Base-by-base conservation (phyloP, 1,140 invertebrate genomes). In the Cyphomyrmex costatus region DNA sequence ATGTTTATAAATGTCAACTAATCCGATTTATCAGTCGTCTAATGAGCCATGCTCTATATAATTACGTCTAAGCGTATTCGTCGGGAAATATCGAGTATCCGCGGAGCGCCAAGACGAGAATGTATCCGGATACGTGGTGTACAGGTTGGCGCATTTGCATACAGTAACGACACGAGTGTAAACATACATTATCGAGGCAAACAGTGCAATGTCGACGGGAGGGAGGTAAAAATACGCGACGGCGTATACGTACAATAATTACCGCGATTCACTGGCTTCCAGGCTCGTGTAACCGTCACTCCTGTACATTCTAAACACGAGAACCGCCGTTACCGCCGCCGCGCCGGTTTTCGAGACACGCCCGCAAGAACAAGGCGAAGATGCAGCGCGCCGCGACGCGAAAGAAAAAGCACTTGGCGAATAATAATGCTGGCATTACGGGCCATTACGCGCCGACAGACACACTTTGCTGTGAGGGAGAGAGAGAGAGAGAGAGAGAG, bases 381-480 rank as follows among this genome's bases (percentile, higher is more conserved):
- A 70, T 27, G 70, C 86, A n/a, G 33, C 60, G 58, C 21, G 77
- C n/a, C 65, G 74, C 76, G 74, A 42, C 61, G 63, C 61, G 58
- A 71, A 83, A 73, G 88, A 66, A 86, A 86, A 76, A 76, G 36
- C 83, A 53, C 80, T 82, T 88, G 30, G 84, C 88, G 87, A 86
- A 89, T 88, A 86, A 88, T 82, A 86, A 78, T n/a, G 58, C 65
- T 53, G 80, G 56, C 63, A 76, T 89, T 82, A 65, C 78, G 36
- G 46, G 63, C 60, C 60, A 89, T 87, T 89, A 87, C 76, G 82
- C 56, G 53, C 68, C 53, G 74, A 58, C 83, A 61, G 74, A 88
- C 56, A 86, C 60, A 63, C 46, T 30, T 65, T 68, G 65, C 21
- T 46, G 10, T 19, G 42, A n/a, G 21, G 6, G 51, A 8, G 19